Conservation (phyloP, 2,113 vertebrate species). For the Telmatochromis sp. region DNA sequence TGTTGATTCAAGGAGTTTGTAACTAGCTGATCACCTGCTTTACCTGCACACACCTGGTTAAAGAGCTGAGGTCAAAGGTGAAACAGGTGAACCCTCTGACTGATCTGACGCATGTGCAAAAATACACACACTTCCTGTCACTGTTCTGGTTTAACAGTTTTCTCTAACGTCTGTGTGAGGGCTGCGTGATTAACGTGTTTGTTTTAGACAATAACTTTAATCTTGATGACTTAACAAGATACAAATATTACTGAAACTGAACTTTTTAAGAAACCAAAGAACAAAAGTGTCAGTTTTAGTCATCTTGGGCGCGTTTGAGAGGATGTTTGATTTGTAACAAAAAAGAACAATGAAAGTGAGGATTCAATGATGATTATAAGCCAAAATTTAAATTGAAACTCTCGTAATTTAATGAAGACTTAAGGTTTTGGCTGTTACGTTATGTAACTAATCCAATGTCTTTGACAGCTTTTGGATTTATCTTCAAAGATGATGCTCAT, state of each 20-base stretch:
- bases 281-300: background rate
- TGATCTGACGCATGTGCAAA: background rate
- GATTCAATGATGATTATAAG: background rate
- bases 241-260: background rate
- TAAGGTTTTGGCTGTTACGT: rapidly evolving
- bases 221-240: background rate
- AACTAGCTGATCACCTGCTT: background rate
- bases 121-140: background rate
- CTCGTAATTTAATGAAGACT: background rate
- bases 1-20: background rate
- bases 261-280: background rate
- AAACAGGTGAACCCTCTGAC: background rate
- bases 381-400: background rate
- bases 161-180: background rate
- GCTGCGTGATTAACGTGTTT: background rate
- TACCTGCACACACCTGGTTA: background rate
- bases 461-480: rapidly evolving
- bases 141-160: background rate
- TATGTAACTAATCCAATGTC: rapidly evolving
- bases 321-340: background rate
- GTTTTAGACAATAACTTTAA: background rate
- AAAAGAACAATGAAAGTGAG: background rate
- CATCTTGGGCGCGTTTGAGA: background rate
- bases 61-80: background rate
- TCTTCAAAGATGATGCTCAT: rapidly evolving